A percentile compares a stretch with the other conserved stretches of the same genome.
phyloP scores from a whole-genome alignment of 2,888 invertebrate genomes.

The Synergus umbraculus region DNA sequence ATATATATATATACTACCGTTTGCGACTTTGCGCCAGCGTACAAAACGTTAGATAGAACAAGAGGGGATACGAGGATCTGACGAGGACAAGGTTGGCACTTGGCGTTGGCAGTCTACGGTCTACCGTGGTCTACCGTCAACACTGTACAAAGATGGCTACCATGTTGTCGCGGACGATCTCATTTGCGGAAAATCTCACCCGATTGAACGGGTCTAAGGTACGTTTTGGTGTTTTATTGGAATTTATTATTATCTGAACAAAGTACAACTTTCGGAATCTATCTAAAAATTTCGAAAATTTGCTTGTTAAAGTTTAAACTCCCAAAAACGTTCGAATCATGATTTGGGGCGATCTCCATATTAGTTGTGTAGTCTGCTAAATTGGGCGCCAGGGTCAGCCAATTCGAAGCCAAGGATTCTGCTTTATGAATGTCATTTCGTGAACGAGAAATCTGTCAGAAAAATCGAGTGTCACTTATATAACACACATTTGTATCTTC shows the following conservation, averaged over 20 bases:
- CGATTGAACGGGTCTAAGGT: conserved; percentile 87
- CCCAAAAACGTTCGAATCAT: conserved; percentile 38
- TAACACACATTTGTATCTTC: not conserved
- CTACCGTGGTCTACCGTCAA: conserved; percentile 59
- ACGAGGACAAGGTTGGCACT: not conserved
- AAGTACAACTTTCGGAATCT: not conserved
- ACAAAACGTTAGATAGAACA: not conserved
- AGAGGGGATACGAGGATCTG: not conserved
- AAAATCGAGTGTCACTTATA: not conserved
- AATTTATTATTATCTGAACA: not conserved
- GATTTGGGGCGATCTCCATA: conserved; percentile 68
- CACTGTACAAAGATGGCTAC: conserved; percentile 85
- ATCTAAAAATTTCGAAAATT: not conserved
- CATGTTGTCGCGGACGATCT: conserved; percentile 85
- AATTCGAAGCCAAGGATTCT: conserved; percentile 70
- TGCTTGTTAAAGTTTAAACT: not conserved
- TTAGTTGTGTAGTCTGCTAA: conserved; percentile 75
- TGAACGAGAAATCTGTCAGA: not conserved
- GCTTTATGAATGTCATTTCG: conserved; percentile 40
- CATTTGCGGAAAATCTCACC: conserved; percentile 84
- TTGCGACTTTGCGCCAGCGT: not conserved
- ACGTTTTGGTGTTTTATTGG: conserved; percentile 68
- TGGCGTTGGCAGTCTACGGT: not conserved
- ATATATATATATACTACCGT: no score
- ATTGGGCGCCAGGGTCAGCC: conserved; percentile 75